Evolutionary conservation across 2,113 vertebrate genomes (phyloP).

Genomic region (Cettia cetti): DNA sequence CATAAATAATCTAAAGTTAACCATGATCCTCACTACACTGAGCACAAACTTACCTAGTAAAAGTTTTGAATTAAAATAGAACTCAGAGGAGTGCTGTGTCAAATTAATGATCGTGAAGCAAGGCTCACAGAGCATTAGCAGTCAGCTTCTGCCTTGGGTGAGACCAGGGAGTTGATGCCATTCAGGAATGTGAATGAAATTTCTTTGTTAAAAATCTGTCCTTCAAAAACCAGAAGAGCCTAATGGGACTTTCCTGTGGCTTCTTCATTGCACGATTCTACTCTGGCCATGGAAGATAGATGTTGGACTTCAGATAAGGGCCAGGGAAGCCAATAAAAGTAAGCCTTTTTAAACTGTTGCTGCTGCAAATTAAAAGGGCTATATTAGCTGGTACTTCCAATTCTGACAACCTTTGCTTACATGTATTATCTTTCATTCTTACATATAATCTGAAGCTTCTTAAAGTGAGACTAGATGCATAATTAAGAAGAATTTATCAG

Average conservation of each 20-base stretch:
- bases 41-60: neutral
- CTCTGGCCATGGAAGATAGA: neutral
- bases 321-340: neutral
- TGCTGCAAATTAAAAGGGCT: neutral
- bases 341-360: neutral
- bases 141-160: neutral
- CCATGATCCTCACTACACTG: neutral
- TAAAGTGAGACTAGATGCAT: neutral
- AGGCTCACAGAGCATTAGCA: neutral
- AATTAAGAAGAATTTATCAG: neutral
- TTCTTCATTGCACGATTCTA: neutral
- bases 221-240: neutral
- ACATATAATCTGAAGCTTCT: neutral
- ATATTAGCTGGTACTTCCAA: neutral
- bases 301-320: neutral
- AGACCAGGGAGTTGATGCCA: constrained; percentile 3
- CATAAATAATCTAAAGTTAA: constrained; percentile 45
- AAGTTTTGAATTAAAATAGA: constrained; percentile 44
- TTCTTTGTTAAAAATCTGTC: constrained; percentile 1
- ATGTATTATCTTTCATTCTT: neutral
- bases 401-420: neutral
- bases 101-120: constrained; percentile 34
- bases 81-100: constrained; percentile 10
- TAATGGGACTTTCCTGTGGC: neutral
- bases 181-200: neutral